Evolutionary conservation across 23 tunicate species (phyloP).

Genomic region (Ciona savignyi): DNA sequence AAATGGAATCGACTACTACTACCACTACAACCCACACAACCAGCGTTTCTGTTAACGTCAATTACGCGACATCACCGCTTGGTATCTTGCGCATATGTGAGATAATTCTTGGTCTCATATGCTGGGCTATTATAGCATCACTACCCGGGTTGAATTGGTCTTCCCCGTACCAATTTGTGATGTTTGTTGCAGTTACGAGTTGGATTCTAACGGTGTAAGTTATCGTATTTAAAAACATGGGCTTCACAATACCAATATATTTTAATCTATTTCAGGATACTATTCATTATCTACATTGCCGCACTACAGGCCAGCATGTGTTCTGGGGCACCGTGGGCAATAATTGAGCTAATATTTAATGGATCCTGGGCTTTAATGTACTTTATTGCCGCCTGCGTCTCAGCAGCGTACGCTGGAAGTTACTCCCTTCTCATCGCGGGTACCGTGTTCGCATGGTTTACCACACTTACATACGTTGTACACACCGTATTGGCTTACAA

Average conservation of each 20-base stretch:
- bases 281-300: constrained; percentile 41
- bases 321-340: constrained; percentile 52
- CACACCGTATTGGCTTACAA: constrained; percentile 38
- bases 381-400: constrained; percentile 61
- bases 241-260: neutral
- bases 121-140: constrained; percentile 47
- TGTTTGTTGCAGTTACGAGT: constrained; percentile 47
- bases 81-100: constrained; percentile 41
- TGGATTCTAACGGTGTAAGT: constrained; percentile 84
- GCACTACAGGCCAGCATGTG: constrained; percentile 23
- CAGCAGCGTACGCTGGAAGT: constrained; percentile 23
- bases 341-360: constrained; percentile 55
- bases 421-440: constrained; percentile 24
- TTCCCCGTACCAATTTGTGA: constrained; percentile 26
- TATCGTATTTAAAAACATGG: too few relatives aligned
- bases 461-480: constrained; percentile 28
- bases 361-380: constrained; percentile 54
- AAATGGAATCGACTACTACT: neutral
- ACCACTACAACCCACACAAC: neutral
- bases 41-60: constrained; percentile 33
- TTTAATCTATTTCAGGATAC: constrained; percentile 30
- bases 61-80: constrained; percentile 25
- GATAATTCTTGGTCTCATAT: constrained; percentile 46
- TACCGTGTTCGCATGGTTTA: constrained; percentile 56
- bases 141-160: neutral